These are phyloP conservation scores for Schizothorax lantsangensis DNA, from an alignment of 2,797 vertebrate genomes.

Conservation along the genomic window DNA sequence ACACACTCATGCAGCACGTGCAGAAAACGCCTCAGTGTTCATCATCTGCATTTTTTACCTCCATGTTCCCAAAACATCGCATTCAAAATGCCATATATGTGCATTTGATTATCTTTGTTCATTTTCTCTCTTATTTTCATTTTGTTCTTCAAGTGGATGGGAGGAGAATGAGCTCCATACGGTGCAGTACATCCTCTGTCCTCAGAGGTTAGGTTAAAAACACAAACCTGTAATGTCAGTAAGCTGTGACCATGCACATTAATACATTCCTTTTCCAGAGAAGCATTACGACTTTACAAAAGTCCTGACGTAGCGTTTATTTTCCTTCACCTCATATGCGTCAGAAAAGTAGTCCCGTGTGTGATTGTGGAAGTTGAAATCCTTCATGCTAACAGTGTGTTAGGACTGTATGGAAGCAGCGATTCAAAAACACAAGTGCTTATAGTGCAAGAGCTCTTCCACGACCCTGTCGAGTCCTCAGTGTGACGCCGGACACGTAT, in stretches of 20 bases:
- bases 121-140: constrained; percentile 19
- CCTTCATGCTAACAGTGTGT: constrained; percentile 48
- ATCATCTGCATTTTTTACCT: constrained; percentile 45
- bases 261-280: constrained; percentile 37
- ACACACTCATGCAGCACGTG: constrained; percentile 28
- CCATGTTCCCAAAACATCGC: constrained; percentile 22
- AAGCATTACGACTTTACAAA: constrained; percentile 27
- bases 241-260: constrained; percentile 45
- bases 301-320: constrained; percentile 13
- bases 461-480: constrained; percentile 12
- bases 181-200: constrained; percentile 38
- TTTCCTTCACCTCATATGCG: constrained; percentile 25
- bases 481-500: constrained; percentile 16
- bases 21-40: constrained; percentile 40
- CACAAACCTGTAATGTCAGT: constrained; percentile 40
- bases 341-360: constrained; percentile 4
- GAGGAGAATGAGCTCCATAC: constrained; percentile 14
- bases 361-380: constrained; percentile 21
- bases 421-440: constrained; percentile 43
- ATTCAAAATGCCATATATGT: constrained; percentile 38
- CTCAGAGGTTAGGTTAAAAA: constrained; percentile 42
- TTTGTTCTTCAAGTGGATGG: constrained; percentile 43
- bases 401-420: constrained; percentile 43
- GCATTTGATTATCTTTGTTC: constrained; percentile 29
- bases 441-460: constrained; percentile 48